phyloP scores from a whole-genome alignment of 2,797 vertebrate species.

The Anisognathus igniventris region DNA sequence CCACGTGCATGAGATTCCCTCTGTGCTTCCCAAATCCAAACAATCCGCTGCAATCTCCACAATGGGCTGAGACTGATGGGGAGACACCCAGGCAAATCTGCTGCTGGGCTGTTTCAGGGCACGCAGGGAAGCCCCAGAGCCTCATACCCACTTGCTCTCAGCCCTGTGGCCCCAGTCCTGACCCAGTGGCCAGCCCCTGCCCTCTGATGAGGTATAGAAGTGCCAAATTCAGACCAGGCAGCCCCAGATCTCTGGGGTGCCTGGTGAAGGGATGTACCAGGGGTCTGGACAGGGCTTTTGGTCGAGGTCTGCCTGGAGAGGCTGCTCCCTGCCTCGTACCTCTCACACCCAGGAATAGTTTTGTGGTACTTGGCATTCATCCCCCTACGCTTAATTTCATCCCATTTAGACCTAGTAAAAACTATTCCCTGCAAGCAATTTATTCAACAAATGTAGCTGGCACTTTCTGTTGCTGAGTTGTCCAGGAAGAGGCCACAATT shows the following conservation, averaged over 20 bases:
- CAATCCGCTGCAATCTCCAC: background rate
- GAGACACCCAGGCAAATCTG: background rate
- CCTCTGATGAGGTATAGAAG: background rate
- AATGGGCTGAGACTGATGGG: background rate
- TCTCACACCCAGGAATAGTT: conserved; percentile 15
- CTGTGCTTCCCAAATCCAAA: background rate
- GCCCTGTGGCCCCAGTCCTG: background rate
- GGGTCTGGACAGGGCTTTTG: background rate
- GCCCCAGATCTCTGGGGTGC: background rate
- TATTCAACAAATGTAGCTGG: conserved; percentile 51
- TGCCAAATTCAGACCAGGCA: background rate
- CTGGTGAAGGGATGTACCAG: fast-evolving
- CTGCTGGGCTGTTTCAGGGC: background rate
- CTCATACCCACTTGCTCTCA: background rate
- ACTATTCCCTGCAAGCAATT: conserved; percentile 51
- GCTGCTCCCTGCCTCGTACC: background rate
- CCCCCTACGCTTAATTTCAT: conserved; percentile 36
- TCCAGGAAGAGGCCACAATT: conserved; percentile 51
- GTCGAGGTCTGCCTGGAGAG: background rate
- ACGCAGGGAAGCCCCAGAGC: fast-evolving
- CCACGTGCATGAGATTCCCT: background rate
- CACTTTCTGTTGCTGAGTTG: conserved; percentile 40
- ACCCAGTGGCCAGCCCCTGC: background rate
- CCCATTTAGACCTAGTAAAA: conserved; percentile 56
- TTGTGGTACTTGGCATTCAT: conserved; percentile 39